Base-by-base conservation (phyloP, 2,888 invertebrate genomes). In the Diarsia rubi region DNA sequence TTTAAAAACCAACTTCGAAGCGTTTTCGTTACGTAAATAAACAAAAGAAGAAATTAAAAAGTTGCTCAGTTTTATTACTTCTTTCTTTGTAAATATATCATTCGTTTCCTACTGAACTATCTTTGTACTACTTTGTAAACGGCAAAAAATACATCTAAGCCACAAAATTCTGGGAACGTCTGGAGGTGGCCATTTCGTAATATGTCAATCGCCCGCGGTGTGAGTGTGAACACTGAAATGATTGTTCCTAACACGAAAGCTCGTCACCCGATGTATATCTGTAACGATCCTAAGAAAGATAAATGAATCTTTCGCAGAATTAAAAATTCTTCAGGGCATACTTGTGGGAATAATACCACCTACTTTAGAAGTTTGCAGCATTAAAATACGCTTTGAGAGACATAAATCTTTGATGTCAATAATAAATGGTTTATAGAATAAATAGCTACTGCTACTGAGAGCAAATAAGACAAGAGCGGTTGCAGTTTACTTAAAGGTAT, bases 301-400 rank as follows among this genome's bases (percentile, higher is more conserved):
- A 92, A 91, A 93, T 90, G 85, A 57, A 79, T 77, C 79, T 78
- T 94, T 93, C 92, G 88, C 85, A 82, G 93, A 94, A 94, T 90
- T 84, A 81, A 85, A 85, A 88, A 86, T 68, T 88, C 82, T 66
- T 84, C 64, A 78, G 79, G 49, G 73, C 73, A 75, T 71, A 85
- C 54, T 78, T 82, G 75, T 63, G 70, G 52, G 69, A 83, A 85
- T 87, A 67, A 80, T 82, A 79, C 62, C 70, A 75, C 63, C 60
- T 71, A 72, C 73, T 80, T 84, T 69, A 60, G 57, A 80, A 73
- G 44, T 79, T 79, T 72, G 65, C 67, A 69, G 63, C 81, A 81
- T 84, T 82, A 78, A 86, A 87, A 79, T 80, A 73, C 37, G 49
- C 69, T 83, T 80, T 79, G 64, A 67, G n/a, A 31, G 71, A 79